These are phyloP conservation scores for Orthonevra nobilis DNA, from an alignment of 2,888 invertebrate genomes.

Conservation along the genomic window DNA sequence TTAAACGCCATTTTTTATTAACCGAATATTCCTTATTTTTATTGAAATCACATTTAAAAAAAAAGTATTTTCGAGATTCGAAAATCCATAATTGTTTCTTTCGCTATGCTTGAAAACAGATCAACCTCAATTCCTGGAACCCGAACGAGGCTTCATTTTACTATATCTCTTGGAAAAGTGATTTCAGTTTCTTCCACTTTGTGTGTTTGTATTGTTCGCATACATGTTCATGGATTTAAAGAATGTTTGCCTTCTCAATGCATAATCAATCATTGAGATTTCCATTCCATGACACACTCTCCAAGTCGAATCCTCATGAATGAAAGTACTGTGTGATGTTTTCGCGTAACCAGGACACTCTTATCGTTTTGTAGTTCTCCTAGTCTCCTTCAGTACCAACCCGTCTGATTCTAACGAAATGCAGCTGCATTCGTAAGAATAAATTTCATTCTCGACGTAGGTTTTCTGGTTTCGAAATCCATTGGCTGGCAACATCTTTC, in stretches of 20 bases:
- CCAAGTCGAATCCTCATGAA: slow-evolving; percentile 42
- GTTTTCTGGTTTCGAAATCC: neutral
- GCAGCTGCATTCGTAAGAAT: slow-evolving; percentile 27
- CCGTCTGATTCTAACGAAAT: slow-evolving; percentile 33
- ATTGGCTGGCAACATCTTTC: slow-evolving; percentile 17
- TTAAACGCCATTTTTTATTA: no score
- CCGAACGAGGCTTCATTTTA: no score
- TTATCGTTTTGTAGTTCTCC: neutral
- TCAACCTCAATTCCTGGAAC: no score
- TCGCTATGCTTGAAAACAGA: no score
- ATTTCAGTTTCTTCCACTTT: no score
- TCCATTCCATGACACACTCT: slow-evolving; percentile 50
- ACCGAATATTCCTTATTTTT: no score
- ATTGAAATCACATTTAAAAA: no score
- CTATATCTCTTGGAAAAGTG: no score
- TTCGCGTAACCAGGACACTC: neutral
- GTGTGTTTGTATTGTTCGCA: slow-evolving; percentile 25
- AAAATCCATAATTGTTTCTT: no score
- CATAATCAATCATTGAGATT: slow-evolving; percentile 78
- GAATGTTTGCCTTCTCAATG: slow-evolving; percentile 72
- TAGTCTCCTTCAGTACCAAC: no score
- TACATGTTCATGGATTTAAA: no score
- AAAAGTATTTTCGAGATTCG: no score
- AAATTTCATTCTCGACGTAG: neutral
- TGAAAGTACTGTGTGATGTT: slow-evolving; percentile 3